Base-by-base conservation (phyloP, 1,140 invertebrate genomes). In the Cepaea nemoralis region DNA sequence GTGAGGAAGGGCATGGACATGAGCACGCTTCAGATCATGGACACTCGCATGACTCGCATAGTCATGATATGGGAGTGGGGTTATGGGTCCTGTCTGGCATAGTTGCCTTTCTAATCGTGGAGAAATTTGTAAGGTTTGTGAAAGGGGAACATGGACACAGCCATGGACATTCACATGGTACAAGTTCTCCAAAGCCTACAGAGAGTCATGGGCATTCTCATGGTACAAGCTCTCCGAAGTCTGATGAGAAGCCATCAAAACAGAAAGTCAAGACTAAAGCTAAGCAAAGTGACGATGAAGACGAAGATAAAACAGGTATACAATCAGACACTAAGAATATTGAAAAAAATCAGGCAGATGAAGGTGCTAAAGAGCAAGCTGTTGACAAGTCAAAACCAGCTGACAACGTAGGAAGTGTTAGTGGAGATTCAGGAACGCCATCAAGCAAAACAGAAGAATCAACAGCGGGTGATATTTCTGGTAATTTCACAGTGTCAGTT, bases 61-160 rank as follows among this genome's bases (percentile, higher is more conserved):
- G 78, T 24, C 89, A 90, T 82, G 95, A 98, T 86, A 94, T 96
- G 91, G 94, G 93, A 37, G 96, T 98, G 37, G 97, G 97, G n/a
- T 91, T 98, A 14, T 96, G 96, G 92, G 96, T 98, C 1, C 91
- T 99, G 1, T 93, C 94, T 69, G 97, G 97, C n/a, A 97, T 99
- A 78, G 94, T 98, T 48, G 94, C 94, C 45, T 99, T 99, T 89
- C 92, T 99, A 35, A 93, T 96, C 35, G 95, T 99, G 0, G 97
- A 99, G 91, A 99, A 99, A 91, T 93, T 95, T 86, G 96, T 99
- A 0, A 92, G 97, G 48, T 93, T 97, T 77, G 93, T 98, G 16
- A 98, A 97, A 93, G 96, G 95, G 42, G 86, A 88, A 27, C 93
- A 95, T 88, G 90, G 90, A 76, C 93, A 95, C 86, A 90, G 84